Conservation (phyloP, 2,797 vertebrate genomes). For the Chiloscyllium punctatum region DNA sequence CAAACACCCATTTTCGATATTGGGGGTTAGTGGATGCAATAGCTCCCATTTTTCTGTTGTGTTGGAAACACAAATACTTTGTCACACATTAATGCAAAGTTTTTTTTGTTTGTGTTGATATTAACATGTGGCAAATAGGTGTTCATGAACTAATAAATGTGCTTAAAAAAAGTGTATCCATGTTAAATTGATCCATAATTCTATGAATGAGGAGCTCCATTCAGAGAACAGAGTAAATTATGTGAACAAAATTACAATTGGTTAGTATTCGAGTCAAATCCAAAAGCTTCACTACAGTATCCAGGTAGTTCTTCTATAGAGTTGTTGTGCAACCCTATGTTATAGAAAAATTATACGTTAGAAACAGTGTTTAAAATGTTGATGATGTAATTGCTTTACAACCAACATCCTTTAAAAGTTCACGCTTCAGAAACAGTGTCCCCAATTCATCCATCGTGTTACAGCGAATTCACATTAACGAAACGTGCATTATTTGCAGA, state of each 20-base stretch:
- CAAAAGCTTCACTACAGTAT: background rate
- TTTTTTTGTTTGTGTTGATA: background rate
- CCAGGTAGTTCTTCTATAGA: too few relatives aligned
- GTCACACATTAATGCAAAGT: background rate
- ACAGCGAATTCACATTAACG: too few relatives aligned
- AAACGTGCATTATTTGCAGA: too few relatives aligned
- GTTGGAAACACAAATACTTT: background rate
- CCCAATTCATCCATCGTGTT: too few relatives aligned
- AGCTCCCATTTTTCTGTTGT: background rate
- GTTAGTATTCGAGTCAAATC: background rate
- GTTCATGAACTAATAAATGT: background rate
- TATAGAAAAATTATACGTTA: too few relatives aligned
- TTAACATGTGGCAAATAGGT: background rate
- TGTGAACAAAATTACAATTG: background rate
- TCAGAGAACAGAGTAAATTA: background rate
- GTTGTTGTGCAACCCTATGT: too few relatives aligned
- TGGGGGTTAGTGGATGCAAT: background rate
- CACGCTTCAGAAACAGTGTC: too few relatives aligned
- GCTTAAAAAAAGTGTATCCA: background rate
- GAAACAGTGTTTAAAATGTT: too few relatives aligned
- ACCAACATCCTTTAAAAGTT: too few relatives aligned
- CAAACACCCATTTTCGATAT: background rate
- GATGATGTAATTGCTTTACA: too few relatives aligned
- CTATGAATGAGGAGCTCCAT: background rate
- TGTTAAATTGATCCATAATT: background rate